A percentile compares a stretch with the other conserved stretches of the same genome.
phyloP scores from a whole-genome alignment of 2,113 vertebrate genomes.

The Zingel zingel region DNA sequence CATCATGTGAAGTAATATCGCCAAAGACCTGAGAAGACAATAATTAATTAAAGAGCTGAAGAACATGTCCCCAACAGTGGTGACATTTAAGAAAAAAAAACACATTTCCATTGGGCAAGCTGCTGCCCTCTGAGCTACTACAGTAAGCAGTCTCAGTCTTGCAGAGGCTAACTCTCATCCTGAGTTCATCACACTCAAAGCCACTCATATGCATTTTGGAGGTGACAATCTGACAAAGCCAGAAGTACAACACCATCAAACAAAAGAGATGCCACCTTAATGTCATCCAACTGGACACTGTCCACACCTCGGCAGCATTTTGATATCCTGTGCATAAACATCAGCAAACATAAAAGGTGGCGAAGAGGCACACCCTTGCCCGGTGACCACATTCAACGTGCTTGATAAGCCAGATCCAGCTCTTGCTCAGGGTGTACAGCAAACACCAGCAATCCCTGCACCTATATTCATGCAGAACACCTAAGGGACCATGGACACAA shows the following conservation, averaged over 20 bases:
- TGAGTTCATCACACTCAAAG: not conserved
- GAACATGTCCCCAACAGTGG: not conserved
- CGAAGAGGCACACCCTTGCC: not conserved
- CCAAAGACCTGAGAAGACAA: not conserved
- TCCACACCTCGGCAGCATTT: conserved; percentile 29
- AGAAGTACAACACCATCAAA: conserved; percentile 41
- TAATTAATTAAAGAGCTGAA: not conserved
- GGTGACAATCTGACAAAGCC: conserved; percentile 44
- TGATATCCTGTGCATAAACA: conserved; percentile 39
- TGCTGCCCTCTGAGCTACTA: not conserved
- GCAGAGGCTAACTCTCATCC: not conserved
- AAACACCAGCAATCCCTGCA: not conserved
- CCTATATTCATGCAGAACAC: not conserved
- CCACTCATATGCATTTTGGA: conserved; percentile 11
- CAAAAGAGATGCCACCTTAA: conserved; percentile 38
- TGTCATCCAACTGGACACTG: conserved; percentile 41
- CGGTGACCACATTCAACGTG: not conserved
- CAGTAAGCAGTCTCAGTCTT: not conserved
- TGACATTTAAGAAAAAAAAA: not conserved
- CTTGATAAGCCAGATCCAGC: too few relatives aligned
- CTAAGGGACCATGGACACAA: not conserved
- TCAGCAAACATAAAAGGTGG: conserved; percentile 28
- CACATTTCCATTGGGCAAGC: not conserved
- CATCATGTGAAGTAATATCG: not conserved
- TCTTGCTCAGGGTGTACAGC: not conserved